Base-by-base conservation (phyloP, 2,888 invertebrate genomes). In the Melanophora roralis region DNA sequence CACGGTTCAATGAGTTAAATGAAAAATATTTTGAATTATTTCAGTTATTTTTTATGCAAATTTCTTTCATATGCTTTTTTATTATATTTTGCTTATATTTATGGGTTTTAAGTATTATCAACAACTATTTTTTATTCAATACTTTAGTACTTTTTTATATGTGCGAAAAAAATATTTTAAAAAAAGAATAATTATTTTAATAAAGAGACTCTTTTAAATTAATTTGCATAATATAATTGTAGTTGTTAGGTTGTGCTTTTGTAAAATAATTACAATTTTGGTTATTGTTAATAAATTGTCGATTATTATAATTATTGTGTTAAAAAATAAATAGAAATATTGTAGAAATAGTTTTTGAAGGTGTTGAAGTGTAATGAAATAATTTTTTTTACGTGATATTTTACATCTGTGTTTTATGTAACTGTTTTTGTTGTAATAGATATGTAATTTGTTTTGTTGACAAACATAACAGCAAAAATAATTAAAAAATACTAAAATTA, bases 1-100 rank as follows among this genome's bases (percentile, higher is more conserved):
- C 38, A 76, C 76, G 62, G 76, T 76, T 80, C 68, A 76, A 47
- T 80, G 80, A 76, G 76, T 76, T 76, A 76, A 76, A 76, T 76
- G 64, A 64, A 62, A 27, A 64, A 67, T 65, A 67, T 62, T 57
- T 47, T 7, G 69, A 55, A 69, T 55, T 57, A 49, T 62, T 23
- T 62, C n/a, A 49, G 27, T 38, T 72, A n/a, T 23, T 60, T 3
- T 51, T 60, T 36, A 27, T 5, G 6, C 27, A 27, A 27, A 4
- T 53, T 27, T 40, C 27, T 45, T 40, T 67, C 16, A 2, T 49
- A 21, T 60, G 53, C 21, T 23, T 45, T 12, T 14, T 21, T 36
- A 43, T 43, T 16, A 14, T 40, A 23, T 53, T 40, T 34, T 27
- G 27, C 27, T 65, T 47, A 59, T 49, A 43, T 49, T 74, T 67